Conservation (phyloP, 2,113 vertebrate genomes). For the Rallus limicola region DNA sequence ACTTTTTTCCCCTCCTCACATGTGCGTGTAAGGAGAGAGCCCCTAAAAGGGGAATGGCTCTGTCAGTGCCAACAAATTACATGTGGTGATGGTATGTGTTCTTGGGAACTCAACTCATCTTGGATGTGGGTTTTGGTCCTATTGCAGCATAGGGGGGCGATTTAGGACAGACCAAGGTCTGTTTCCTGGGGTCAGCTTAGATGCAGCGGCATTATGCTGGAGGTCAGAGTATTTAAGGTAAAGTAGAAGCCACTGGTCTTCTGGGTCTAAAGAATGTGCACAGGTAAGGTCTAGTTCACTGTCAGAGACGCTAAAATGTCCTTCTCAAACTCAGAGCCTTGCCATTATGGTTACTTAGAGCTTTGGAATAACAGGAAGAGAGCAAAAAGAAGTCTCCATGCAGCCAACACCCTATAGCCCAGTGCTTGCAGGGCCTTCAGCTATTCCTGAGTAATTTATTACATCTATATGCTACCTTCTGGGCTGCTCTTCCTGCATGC, state of each 20-base stretch:
- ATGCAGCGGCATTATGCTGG: fast-evolving
- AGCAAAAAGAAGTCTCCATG: neutral
- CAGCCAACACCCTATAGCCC: neutral
- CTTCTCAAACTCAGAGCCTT: neutral
- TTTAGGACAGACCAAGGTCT: neutral
- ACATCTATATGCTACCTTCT: neutral
- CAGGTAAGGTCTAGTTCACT: neutral
- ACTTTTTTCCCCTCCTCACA: fast-evolving
- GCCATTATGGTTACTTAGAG: neutral
- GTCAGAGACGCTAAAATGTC: neutral
- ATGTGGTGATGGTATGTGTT: fast-evolving
- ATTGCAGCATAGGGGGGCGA: neutral
- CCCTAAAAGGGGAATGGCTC: neutral
- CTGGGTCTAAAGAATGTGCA: fast-evolving
- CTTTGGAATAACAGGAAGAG: neutral
- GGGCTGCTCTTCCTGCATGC: neutral
- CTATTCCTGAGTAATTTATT: neutral
- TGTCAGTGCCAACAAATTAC: neutral
- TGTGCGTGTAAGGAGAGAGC: neutral
- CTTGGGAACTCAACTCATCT: neutral
- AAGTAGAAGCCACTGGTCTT: neutral
- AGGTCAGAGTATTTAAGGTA: neutral
- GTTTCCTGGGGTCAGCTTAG: neutral
- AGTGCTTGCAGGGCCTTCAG: fast-evolving
- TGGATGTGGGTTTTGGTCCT: neutral